Evolutionary conservation across 2,113 vertebrate species (phyloP).

Genomic region (Apodemus speciosus): DNA sequence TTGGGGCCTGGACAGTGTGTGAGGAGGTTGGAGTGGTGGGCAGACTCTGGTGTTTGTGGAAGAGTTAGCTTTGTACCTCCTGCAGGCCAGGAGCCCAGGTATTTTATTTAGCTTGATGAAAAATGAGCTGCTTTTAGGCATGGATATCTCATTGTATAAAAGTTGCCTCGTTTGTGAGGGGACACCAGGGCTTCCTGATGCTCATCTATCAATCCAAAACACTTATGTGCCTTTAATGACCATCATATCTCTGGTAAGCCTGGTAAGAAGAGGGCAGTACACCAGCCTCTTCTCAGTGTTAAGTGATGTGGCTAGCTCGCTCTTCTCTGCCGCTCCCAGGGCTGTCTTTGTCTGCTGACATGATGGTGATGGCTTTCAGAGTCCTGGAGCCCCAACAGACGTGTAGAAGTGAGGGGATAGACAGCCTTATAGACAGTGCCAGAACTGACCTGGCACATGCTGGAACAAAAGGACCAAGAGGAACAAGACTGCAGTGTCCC

Average conservation of each 20-base stretch:
- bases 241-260: no score
- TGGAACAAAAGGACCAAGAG: neutral
- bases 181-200: neutral
- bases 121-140: neutral
- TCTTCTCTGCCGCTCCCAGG: neutral
- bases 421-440: fast-evolving
- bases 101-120: neutral
- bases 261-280: neutral
- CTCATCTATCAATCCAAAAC: neutral
- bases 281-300: neutral
- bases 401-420: neutral
- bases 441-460: neutral
- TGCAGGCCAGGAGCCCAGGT: fast-evolving
- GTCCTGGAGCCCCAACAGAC: neutral
- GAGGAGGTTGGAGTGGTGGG: neutral
- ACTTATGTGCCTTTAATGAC: neutral
- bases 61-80: neutral
- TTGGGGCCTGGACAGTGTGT: no score
- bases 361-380: neutral
- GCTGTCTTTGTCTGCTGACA: neutral
- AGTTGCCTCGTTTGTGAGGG: neutral
- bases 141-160: neutral
- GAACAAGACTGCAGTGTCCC: fast-evolving
- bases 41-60: fast-evolving
- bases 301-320: fast-evolving